Evolutionary conservation across 2,888 invertebrate species (phyloP), one percentile per base, ranked within the genome.

Genomic region (Ceraclea dissimilis): DNA sequence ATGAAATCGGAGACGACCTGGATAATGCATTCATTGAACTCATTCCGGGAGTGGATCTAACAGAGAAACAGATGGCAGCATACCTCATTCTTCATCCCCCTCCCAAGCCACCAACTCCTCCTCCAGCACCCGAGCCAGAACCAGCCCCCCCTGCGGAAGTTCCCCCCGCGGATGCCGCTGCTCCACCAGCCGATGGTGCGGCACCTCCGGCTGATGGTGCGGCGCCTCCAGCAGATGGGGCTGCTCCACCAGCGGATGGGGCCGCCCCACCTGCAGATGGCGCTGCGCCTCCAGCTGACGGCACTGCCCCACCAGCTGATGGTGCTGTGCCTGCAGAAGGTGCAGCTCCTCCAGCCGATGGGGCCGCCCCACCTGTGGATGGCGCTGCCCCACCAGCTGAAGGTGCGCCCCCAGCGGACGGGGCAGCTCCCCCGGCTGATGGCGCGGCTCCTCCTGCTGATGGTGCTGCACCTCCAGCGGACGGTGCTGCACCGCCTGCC

Each of bases 21-120:
- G 95, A 95, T 79, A 82, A 85, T 72, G 93, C 94, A 66, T 93
- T 94, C 81, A 85, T 90, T 69, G 93, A 94, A 74, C 78, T 86
- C 66, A 80, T 83, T 72, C 79, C 79, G 55, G 81, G 81, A 66
- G 78, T 82, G 63, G 75, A 77, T 65, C 75, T 78, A 65, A 75
- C 67, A 61, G 62, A 62, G 58, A 69, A 68, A 54, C 76, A 76
- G 68, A 58, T 58, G 19, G 71, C 71, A 34, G 70, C 71, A 33
- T 66, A 72, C 64, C 74, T 74, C 31, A 73, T 72, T 58, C 71
- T 73, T 52, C 71, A 72, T 53, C 74, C 73, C 50, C 73, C 74
- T 2, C 65, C 47, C 13, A 71, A 71, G 26, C 69, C 70, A 34
- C 66, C 71, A 63, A 73, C 73, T 34, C 74, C 73, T 57, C 72